phyloP scores from a whole-genome alignment of 1,140 invertebrate genomes.

The Apis florea region DNA sequence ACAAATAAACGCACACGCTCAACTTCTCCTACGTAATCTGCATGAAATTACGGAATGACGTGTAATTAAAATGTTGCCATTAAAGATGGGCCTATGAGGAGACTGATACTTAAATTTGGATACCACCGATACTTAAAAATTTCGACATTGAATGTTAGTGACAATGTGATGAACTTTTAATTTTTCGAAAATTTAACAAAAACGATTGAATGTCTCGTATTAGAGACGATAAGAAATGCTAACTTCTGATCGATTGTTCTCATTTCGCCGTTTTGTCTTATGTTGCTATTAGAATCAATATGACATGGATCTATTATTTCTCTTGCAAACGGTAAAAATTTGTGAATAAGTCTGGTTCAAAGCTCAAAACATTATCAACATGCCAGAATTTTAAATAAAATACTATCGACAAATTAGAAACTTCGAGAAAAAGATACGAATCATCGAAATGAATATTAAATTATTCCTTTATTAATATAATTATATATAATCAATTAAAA shows the following conservation, averaged over 20 bases:
- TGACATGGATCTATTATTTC: neutral
- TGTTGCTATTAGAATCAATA: neutral
- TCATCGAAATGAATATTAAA: neutral
- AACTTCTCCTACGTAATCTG: constrained; percentile 11
- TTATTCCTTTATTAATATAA: neutral
- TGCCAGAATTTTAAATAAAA: neutral
- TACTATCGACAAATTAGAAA: neutral
- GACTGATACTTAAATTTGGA: neutral
- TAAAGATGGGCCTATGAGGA: neutral
- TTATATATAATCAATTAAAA: no score
- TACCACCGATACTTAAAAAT: neutral
- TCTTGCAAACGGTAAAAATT: neutral
- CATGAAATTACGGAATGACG: constrained; percentile 44
- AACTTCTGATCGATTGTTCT: neutral
- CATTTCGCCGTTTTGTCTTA: neutral
- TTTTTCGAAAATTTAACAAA: neutral
- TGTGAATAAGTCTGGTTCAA: neutral
- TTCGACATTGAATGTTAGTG: neutral
- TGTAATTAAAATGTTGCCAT: constrained; percentile 18
- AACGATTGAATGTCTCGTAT: neutral
- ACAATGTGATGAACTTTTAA: neutral
- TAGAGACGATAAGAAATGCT: neutral
- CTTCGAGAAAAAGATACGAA: neutral
- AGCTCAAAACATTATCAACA: neutral
- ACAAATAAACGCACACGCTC: constrained; percentile 27